These are phyloP conservation scores for Symphodus melops DNA, from an alignment of 2,113 vertebrate species.

Conservation along the genomic window DNA sequence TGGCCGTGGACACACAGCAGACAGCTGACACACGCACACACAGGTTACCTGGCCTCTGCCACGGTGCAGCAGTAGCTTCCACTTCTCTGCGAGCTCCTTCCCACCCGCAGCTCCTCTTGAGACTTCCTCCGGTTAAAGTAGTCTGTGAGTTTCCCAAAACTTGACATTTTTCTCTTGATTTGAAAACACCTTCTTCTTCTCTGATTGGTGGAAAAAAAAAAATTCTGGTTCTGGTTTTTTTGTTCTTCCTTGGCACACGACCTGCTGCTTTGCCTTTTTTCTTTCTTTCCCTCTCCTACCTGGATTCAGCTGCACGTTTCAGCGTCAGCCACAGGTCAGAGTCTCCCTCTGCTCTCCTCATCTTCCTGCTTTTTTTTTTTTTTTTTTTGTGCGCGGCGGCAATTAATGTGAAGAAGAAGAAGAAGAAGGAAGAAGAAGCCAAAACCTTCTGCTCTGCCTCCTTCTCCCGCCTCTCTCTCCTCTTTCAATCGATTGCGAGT, in stretches of 20 bases:
- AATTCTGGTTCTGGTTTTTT: background rate
- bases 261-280: conserved; percentile 36
- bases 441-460: conserved; percentile 28
- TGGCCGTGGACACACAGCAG: conserved; percentile 16
- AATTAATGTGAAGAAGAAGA: conserved; percentile 36
- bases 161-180: conserved; percentile 82
- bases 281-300: conserved; percentile 19
- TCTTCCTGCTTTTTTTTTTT: conserved; percentile 38
- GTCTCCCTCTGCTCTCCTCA: conserved; percentile 29
- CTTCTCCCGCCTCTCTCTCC: conserved; percentile 45
- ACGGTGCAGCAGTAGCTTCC: conserved; percentile 91
- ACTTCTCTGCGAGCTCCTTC: conserved; percentile 83
- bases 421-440: conserved; percentile 18
- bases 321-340: conserved; percentile 59
- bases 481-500: conserved; percentile 34
- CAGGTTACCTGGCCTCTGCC: conserved; percentile 90
- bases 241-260: conserved; percentile 24
- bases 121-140: conserved; percentile 93
- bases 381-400: conserved; percentile 21
- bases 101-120: conserved; percentile 87
- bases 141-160: conserved; percentile 93
- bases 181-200: conserved; percentile 5
- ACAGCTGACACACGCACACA: background rate
- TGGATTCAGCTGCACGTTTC: conserved; percentile 10
- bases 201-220: background rate